Percentiles rank a stretch among this genome's conserved stretches.
phyloP scores from a whole-genome alignment of 2,888 invertebrate genomes.

The Onthophagus sagittarius region DNA sequence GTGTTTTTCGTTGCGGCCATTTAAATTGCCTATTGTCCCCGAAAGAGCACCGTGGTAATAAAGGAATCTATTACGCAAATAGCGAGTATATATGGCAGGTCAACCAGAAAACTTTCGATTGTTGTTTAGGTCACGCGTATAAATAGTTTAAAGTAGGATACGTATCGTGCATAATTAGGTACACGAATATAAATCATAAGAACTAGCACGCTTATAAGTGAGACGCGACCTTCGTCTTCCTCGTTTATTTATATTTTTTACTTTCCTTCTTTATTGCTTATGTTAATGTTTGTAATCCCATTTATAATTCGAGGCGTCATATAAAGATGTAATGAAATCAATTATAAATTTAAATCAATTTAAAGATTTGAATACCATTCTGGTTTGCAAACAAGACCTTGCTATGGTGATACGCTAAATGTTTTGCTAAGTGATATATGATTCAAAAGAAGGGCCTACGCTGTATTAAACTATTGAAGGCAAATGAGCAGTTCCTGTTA shows the following conservation, averaged over 20 bases:
- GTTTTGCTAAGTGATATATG: too few species aligned
- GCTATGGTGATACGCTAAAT: too few species aligned
- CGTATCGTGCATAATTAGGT: background rate
- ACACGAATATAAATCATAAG: background rate
- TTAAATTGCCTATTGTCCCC: background rate
- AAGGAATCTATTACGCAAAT: background rate
- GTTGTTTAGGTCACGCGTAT: background rate
- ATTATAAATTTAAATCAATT: background rate
- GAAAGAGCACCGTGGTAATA: background rate
- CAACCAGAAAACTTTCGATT: background rate
- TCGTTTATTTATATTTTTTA: background rate
- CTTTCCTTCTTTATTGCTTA: background rate
- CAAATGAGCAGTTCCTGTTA: background rate
- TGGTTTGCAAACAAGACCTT: too few species aligned
- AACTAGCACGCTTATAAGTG: background rate
- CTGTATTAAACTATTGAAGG: background rate
- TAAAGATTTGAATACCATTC: background rate
- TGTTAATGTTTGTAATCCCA: background rate
- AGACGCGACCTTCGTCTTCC: background rate
- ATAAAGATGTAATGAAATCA: too few species aligned
- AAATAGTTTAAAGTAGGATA: background rate
- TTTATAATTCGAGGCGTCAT: too few species aligned
- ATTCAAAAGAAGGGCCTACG: too few species aligned
- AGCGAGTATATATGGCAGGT: background rate
- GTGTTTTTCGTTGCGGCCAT: background rate